Base-by-base conservation (phyloP, 2,113 vertebrate species). In the Rostratula benghalensis region DNA sequence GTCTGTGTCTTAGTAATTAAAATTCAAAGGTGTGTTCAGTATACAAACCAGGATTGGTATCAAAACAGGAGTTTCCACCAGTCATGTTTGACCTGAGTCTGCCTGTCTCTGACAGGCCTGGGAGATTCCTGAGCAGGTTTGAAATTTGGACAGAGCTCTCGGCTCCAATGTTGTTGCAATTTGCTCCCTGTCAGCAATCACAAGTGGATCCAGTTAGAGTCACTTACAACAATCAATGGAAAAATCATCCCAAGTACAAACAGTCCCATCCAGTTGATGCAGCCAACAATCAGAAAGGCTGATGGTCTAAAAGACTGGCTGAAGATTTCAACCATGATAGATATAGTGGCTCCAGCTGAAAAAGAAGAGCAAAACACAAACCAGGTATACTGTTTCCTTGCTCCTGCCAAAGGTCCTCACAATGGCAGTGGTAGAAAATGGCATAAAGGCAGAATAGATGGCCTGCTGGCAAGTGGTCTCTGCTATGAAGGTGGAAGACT, bases 221-320 rank as follows among this genome's bases (percentile, higher is more conserved):
- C 37, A 95, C 98, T 97, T 95, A 98, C 98, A 88, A 98, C 97
- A 74, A 97, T 84, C 48, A 96, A 65, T 10, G 98, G 97, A 61
- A 98, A 98, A 76, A 92, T 59, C 98, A 98, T 97, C 53, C 97
- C 98, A 21, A 98, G 95, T 54, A 97, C 13, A 31, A 98, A 98
- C 45, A 98, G 94, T 20, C 96, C 97, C 50, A 78, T 95, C 98
- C 98, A 98, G 75, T 97, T 98, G 96, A 98, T 90, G 59, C 93
- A 92, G 46, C 97, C 94, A 33, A 97, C 94, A 45, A 98, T 97
- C 50, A 97, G 92, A 85, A 98, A 98, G 60, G 97, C 95, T 54
- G 97, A 97, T 51, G 98, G 95, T 91, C 98, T 97, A 77, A 95
- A 97, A 8, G 96, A 94, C 86, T 98, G 98, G 80, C 87, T 98